Evolutionary conservation across 2,113 vertebrate species (phyloP).

Genomic region (Xyrauchen texanus): DNA sequence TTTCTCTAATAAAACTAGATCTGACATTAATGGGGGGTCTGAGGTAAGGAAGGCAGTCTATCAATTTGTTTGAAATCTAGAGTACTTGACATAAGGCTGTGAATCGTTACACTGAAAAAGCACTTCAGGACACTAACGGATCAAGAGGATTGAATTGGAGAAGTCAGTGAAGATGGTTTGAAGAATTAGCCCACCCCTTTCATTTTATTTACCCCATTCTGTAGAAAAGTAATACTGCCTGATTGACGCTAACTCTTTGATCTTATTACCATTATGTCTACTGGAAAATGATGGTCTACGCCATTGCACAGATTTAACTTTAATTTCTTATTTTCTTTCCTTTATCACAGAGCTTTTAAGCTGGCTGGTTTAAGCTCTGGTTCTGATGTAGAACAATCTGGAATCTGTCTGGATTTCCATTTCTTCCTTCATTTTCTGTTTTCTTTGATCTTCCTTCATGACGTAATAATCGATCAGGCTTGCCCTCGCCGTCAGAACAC

Average conservation of each 20-base stretch:
- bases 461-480: conserved; percentile 2
- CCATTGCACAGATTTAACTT: conserved; percentile 17
- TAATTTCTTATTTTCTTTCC: background rate
- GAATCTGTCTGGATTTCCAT: conserved; percentile 1
- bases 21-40: background rate
- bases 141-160: conserved; percentile 6
- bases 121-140: background rate
- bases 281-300: conserved; percentile 26
- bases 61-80: conserved; percentile 17
- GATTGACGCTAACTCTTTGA: conserved; percentile 23
- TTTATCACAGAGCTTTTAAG: conserved; percentile 20
- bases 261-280: conserved; percentile 28
- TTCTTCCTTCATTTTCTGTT: conserved; percentile 6
- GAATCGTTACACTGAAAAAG: background rate
- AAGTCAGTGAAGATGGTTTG: conserved; percentile 2
- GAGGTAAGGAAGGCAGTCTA: conserved; percentile 9
- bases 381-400: conserved; percentile 23
- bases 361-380: conserved; percentile 10
- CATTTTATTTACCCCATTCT: conserved; percentile 1
- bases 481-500: conserved; percentile 8
- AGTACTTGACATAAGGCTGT: conserved; percentile 15
- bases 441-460: conserved; percentile 13
- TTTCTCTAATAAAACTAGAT: conserved; percentile 6
- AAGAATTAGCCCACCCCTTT: conserved; percentile 10
- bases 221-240: conserved; percentile 6